Conservation (phyloP, 2,888 invertebrate genomes). For the Electrophaes corylata region DNA sequence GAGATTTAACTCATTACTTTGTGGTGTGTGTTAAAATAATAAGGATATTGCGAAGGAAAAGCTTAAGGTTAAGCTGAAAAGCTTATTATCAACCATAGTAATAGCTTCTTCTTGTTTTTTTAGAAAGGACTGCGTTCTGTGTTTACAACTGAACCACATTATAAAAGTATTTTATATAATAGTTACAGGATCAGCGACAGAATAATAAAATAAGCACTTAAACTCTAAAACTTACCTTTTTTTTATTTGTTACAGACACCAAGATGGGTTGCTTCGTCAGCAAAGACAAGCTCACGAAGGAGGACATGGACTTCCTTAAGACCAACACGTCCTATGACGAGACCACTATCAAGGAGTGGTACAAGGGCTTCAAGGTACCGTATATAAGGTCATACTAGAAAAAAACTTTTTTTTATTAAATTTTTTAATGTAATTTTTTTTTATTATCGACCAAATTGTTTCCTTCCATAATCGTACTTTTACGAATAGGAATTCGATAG, state of each 20-base stretch:
- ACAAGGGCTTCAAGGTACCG: slow-evolving; percentile 99
- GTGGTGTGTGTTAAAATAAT: background rate
- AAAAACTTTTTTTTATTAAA: too few relatives aligned
- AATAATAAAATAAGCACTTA: too few relatives aligned
- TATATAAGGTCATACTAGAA: background rate
- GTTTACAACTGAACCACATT: too few relatives aligned
- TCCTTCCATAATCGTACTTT: too few relatives aligned
- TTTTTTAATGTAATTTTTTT: too few relatives aligned
- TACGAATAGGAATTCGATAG: too few relatives aligned
- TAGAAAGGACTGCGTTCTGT: background rate
- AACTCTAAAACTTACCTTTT: background rate
- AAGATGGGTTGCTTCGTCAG: slow-evolving; percentile 97
- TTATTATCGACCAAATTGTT: too few relatives aligned
- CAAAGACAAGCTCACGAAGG: slow-evolving; percentile 98
- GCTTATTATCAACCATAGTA: background rate
- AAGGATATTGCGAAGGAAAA: background rate
- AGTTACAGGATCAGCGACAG: background rate
- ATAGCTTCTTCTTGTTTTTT: background rate
- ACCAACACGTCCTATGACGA: slow-evolving; percentile 99
- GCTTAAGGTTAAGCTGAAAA: background rate
- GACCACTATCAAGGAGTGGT: slow-evolving; percentile 99
- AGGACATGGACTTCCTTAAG: slow-evolving; percentile 99
- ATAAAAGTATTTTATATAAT: too few relatives aligned
- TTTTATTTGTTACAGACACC: slow-evolving; percentile 65
- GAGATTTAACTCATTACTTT: background rate